Percentiles rank a stretch among this genome's conserved stretches.
Evolutionary conservation across 1,140 invertebrate species (phyloP).

Genomic region (Heliconius eleuchia): DNA sequence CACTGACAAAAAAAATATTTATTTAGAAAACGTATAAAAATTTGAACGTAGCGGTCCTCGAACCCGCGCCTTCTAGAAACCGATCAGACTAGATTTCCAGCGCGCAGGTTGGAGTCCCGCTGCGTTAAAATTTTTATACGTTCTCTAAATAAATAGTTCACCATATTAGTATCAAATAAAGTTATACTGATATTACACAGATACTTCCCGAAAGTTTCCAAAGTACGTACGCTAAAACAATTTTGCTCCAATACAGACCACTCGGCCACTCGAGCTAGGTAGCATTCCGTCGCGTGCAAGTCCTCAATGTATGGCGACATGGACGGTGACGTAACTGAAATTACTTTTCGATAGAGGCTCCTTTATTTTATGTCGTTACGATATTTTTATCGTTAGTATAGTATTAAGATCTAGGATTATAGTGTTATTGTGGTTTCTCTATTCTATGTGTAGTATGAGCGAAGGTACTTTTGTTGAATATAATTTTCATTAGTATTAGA

Average conservation of each 20-base stretch:
- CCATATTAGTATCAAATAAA: not conserved
- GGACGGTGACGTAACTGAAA: slow-evolving; percentile 19
- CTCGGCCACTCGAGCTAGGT: slow-evolving; percentile 6
- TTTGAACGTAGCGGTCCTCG: too few relatives aligned
- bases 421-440: not conserved
- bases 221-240: not conserved
- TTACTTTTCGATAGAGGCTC: slow-evolving; percentile 11
- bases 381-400: slow-evolving; percentile 2
- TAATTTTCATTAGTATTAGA: not conserved
- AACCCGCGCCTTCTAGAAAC: too few relatives aligned
- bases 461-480: not conserved
- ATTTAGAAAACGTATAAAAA: too few relatives aligned
- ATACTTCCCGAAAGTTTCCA: not conserved
- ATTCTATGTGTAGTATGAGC: not conserved
- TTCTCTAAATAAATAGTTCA: too few relatives aligned
- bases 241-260: slow-evolving; percentile 3
- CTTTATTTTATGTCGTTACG: slow-evolving; percentile 9
- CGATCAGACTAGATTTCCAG: too few relatives aligned
- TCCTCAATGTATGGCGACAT: slow-evolving; percentile 14
- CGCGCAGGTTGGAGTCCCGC: too few relatives aligned
- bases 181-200: not conserved
- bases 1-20: too few relatives aligned
- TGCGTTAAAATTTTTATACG: too few relatives aligned
- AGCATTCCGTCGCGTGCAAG: slow-evolving; percentile 15
- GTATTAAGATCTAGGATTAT: slow-evolving; percentile 6